These are phyloP conservation scores for Thalassaphorura encarpata DNA, from an alignment of 1,140 invertebrate species.

Conservation along the genomic window DNA sequence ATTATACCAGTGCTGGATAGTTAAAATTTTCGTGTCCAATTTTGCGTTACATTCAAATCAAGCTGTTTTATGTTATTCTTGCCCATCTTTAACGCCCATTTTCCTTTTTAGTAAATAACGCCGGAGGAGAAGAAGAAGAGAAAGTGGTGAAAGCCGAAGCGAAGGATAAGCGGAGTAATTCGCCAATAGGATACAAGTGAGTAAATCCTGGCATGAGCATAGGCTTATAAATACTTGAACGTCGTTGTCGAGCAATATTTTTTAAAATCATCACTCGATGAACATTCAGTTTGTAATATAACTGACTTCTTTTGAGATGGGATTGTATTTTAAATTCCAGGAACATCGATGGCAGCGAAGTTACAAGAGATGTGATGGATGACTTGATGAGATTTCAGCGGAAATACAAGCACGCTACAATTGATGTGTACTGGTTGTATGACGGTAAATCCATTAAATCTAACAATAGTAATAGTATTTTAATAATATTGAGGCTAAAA, in stretches of 20 bases:
- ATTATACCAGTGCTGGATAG: too few relatives aligned
- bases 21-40: too few relatives aligned
- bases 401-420: slow-evolving; percentile 66
- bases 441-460: slow-evolving; percentile 69
- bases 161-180: background rate
- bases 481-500: background rate
- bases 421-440: slow-evolving; percentile 98
- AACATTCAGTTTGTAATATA: background rate
- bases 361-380: slow-evolving; percentile 53
- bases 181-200: background rate
- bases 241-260: background rate
- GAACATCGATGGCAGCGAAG: slow-evolving; percentile 40
- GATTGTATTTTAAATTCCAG: slow-evolving; percentile 4
- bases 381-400: slow-evolving; percentile 47
- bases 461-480: slow-evolving; percentile 34
- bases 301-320: background rate
- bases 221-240: background rate
- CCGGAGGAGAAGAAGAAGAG: too few relatives aligned
- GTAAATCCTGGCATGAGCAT: background rate
- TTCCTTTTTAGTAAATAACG: too few relatives aligned
- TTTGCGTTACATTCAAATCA: too few relatives aligned
- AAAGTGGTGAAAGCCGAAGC: too few relatives aligned
- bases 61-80: too few relatives aligned
- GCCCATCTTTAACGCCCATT: too few relatives aligned
- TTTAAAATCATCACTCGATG: background rate